A percentile compares a stretch with the other conserved stretches of the same genome.
phyloP scores from a whole-genome alignment of 2,113 vertebrate genomes.

The Panurus biarmicus region DNA sequence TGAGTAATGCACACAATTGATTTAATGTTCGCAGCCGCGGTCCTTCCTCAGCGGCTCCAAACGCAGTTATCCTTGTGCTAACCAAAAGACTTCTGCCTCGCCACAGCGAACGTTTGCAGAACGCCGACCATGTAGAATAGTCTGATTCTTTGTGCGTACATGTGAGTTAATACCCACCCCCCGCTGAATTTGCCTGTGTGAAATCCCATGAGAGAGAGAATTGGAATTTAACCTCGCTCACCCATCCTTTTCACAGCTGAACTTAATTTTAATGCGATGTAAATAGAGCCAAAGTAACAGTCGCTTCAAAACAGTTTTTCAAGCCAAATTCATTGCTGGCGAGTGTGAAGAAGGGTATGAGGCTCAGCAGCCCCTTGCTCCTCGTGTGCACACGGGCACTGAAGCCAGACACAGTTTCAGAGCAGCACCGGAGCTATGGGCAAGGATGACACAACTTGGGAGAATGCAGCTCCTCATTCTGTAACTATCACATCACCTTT shows the following conservation, averaged over 20 bases:
- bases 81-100: fast-evolving
- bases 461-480: neutral
- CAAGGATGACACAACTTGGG: neutral
- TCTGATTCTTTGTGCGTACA: neutral
- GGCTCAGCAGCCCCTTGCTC: neutral
- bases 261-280: neutral
- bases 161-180: neutral
- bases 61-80: neutral
- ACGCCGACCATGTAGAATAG: fast-evolving
- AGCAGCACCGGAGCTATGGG: neutral
- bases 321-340: neutral
- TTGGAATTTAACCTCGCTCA: neutral
- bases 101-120: neutral
- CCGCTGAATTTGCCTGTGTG: neutral
- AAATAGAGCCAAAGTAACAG: neutral
- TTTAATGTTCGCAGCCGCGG: fast-evolving
- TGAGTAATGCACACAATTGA: fast-evolving
- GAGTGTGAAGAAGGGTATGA: neutral
- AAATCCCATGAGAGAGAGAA: neutral
- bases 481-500: neutral
- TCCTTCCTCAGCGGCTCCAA: neutral
- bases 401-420: neutral
- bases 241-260: neutral
- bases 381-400: fast-evolving
- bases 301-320: neutral